Evolutionary conservation across 1,140 invertebrate species (phyloP).

Genomic region (Dendrolimus punctatus): DNA sequence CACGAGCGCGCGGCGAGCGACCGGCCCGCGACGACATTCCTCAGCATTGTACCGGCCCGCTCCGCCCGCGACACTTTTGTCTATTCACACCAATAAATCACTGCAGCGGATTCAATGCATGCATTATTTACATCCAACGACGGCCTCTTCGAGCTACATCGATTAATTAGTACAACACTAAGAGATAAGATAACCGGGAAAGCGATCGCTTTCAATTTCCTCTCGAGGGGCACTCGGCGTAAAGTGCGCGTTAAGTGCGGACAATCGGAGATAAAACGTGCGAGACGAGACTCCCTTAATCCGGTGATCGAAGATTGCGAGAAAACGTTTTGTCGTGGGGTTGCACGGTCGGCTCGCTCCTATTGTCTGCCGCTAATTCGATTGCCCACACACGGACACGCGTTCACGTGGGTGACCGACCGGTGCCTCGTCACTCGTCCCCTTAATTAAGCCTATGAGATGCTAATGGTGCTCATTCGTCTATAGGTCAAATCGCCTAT

Average conservation of each 20-base stretch:
- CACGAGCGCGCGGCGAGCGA: slow-evolving; percentile 46
- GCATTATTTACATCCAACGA: slow-evolving; percentile 64
- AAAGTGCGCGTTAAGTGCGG: slow-evolving; percentile 68
- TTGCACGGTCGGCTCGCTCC: slow-evolving; percentile 44
- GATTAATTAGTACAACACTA: slow-evolving; percentile 70
- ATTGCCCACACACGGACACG: slow-evolving; percentile 42
- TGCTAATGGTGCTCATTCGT: slow-evolving; percentile 45
- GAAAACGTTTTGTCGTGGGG: slow-evolving; percentile 69
- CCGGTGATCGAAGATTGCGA: slow-evolving; percentile 69
- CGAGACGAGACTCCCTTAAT: slow-evolving; percentile 68
- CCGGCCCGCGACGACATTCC: slow-evolving; percentile 62
- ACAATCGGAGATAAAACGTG: slow-evolving; percentile 70
- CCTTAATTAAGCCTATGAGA: slow-evolving; percentile 59
- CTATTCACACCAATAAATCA: slow-evolving; percentile 68
- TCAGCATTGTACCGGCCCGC: slow-evolving; percentile 55
- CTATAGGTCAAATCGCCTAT: slow-evolving; percentile 27
- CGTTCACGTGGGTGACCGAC: slow-evolving; percentile 40
- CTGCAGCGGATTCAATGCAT: slow-evolving; percentile 42
- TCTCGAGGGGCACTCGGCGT: slow-evolving; percentile 66
- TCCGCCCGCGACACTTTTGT: slow-evolving; percentile 65
- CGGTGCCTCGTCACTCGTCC: slow-evolving; percentile 31
- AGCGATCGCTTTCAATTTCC: slow-evolving; percentile 71
- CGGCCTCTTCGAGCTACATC: slow-evolving; percentile 51
- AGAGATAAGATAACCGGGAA: slow-evolving; percentile 65
- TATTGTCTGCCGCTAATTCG: slow-evolving; percentile 64